Evolutionary conservation across 1,140 invertebrate species (phyloP).

Genomic region (Elymnias hypermnestra): DNA sequence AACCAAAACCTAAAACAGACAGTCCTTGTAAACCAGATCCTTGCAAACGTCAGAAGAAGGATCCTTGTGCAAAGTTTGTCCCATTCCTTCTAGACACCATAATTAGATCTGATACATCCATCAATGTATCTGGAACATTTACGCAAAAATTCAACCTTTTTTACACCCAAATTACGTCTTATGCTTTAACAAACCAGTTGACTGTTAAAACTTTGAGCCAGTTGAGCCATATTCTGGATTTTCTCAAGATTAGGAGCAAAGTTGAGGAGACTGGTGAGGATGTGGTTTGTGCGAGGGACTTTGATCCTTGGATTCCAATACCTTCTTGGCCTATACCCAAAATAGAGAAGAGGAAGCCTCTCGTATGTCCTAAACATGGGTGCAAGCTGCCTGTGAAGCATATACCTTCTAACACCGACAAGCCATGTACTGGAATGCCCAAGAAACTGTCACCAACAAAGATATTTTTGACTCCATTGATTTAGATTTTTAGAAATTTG

Average conservation of each 20-base stretch:
- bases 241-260: background rate
- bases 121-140: background rate
- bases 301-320: constrained; percentile 49
- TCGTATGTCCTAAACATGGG: constrained; percentile 40
- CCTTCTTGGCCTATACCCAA: constrained; percentile 41
- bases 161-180: background rate
- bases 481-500: too few relatives aligned
- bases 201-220: background rate
- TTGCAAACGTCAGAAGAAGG: constrained; percentile 16
- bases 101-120: background rate
- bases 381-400: constrained; percentile 29
- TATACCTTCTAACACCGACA: constrained; percentile 7
- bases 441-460: constrained; percentile 4
- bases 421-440: constrained; percentile 3
- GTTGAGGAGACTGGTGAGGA: background rate
- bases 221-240: background rate
- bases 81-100: background rate
- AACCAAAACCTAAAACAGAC: constrained; percentile 21
- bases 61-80: constrained; percentile 24
- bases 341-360: constrained; percentile 22
- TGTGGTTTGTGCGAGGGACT: constrained; percentile 26
- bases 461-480: background rate
- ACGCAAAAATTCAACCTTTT: background rate
- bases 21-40: constrained; percentile 11
- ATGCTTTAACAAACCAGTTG: background rate